Percentiles rank a stretch among this genome's conserved stretches.
Conservation (phyloP, 2,113 vertebrate genomes). For the Sisor rabdophorus region DNA sequence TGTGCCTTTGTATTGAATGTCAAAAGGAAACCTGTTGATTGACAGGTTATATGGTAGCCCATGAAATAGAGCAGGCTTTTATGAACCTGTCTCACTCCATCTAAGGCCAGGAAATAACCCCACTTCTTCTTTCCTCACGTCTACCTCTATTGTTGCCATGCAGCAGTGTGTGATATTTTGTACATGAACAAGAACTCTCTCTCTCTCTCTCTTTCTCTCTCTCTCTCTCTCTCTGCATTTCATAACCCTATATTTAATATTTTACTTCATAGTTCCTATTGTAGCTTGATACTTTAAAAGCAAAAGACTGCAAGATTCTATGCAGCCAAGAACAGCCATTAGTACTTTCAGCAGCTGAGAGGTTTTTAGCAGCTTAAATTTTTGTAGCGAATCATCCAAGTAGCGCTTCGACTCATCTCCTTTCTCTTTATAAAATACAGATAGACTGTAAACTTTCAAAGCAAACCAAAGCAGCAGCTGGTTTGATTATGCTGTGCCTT, state of each 20-base stretch:
- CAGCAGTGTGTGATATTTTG: slow-evolving; percentile 16
- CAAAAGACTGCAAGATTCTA: slow-evolving; percentile 7
- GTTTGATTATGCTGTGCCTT: slow-evolving; percentile 24
- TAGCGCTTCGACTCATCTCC: slow-evolving; percentile 3
- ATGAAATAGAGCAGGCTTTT: slow-evolving; percentile 9
- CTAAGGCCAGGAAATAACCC: slow-evolving; percentile 8
- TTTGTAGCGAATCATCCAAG: neutral
- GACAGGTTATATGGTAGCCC: slow-evolving; percentile 32
- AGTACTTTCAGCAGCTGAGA: neutral
- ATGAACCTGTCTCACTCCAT: slow-evolving; percentile 23
- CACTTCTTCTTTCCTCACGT: neutral
- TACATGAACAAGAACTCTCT: neutral
- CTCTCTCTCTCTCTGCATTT: slow-evolving; percentile 3
- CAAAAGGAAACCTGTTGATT: slow-evolving; percentile 30
- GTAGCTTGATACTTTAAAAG: slow-evolving; percentile 1
- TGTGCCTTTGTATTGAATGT: slow-evolving; percentile 33
- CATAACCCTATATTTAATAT: neutral
- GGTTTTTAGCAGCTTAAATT: slow-evolving; percentile 21
- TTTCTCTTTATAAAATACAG: slow-evolving; percentile 23
- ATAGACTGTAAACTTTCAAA: slow-evolving; percentile 41
- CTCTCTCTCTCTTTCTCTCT: neutral
- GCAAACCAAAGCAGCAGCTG: slow-evolving; percentile 8
- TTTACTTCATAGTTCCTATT: neutral
- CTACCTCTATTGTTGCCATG: slow-evolving; percentile 33
- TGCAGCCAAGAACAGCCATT: slow-evolving; percentile 6